phyloP scores from a whole-genome alignment of 2,113 vertebrate species.

The Lycaon pictus region DNA sequence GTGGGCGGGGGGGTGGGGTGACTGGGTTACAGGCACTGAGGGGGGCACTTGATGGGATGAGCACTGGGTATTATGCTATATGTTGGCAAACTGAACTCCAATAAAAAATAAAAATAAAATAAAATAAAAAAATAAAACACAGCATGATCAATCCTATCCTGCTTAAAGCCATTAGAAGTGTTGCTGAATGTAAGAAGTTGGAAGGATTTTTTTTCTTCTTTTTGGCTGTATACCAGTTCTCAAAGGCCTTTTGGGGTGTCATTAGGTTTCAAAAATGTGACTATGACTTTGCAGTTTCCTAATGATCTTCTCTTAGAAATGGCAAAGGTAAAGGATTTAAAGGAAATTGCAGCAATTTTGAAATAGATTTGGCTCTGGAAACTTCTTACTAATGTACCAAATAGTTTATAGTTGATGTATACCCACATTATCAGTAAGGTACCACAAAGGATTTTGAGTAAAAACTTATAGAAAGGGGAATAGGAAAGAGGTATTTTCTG shows the following conservation, averaged over 20 bases:
- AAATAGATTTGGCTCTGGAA: rapidly evolving
- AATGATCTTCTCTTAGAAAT: neutral
- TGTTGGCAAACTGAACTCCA: too few species aligned
- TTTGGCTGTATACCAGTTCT: neutral
- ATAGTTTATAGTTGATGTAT: neutral
- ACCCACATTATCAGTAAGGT: neutral
- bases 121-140: neutral
- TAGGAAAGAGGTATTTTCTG: neutral
- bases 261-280: neutral
- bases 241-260: neutral
- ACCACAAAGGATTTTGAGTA: neutral
- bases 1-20: too few species aligned
- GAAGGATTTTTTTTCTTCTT: neutral
- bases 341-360: neutral
- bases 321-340: neutral
- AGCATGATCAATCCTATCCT: neutral
- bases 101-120: too few species aligned
- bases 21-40: too few species aligned
- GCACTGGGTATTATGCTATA: too few species aligned
- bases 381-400: rapidly evolving
- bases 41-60: too few species aligned
- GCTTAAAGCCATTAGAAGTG: neutral
- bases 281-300: neutral
- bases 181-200: neutral
- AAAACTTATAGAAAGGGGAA: neutral